phyloP scores from a whole-genome alignment of 2,888 invertebrate genomes.

The Chouioia cunea region DNA sequence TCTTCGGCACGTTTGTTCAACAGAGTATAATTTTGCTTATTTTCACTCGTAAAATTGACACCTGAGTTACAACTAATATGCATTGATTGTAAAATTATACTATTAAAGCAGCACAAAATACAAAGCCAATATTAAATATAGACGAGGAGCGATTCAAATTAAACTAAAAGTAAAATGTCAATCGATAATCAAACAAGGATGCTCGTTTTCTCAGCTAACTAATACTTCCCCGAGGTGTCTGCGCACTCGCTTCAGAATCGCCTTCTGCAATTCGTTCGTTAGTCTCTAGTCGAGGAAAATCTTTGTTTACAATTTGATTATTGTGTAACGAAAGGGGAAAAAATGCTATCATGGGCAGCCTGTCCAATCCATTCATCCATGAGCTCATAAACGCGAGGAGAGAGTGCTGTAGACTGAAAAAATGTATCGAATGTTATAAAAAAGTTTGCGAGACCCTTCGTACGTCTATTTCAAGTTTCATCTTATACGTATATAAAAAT shows the following conservation, averaged over 20 bases:
- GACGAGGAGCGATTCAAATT: constrained; percentile 25
- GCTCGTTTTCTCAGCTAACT: constrained; percentile 3
- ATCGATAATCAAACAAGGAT: constrained; percentile 30
- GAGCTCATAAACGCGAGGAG: constrained; percentile 27
- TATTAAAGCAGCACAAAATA: constrained; percentile 39
- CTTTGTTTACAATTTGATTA: neutral
- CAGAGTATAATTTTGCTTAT: constrained; percentile 33
- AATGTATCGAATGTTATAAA: constrained; percentile 24
- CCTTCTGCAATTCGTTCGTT: constrained; percentile 2
- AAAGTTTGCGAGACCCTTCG: constrained; percentile 1
- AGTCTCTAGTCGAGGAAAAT: constrained; percentile 20
- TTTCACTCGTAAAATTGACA: constrained; percentile 32
- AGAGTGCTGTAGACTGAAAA: neutral
- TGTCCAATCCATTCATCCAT: constrained; percentile 9
- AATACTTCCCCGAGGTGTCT: constrained; percentile 25
- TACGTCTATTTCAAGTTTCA: constrained; percentile 3
- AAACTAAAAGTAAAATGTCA: constrained; percentile 43
- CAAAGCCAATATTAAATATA: constrained; percentile 42
- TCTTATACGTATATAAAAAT: constrained; percentile 29
- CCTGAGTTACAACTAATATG: constrained; percentile 31
- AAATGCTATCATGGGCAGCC: constrained; percentile 6
- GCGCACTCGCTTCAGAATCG: constrained; percentile 17
- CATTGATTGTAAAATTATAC: constrained; percentile 33
- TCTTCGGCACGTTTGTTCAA: constrained; percentile 12
- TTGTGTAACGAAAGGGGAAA: neutral